Base-by-base conservation (phyloP, 2,888 invertebrate genomes). In the Amblyteles armatorius region DNA sequence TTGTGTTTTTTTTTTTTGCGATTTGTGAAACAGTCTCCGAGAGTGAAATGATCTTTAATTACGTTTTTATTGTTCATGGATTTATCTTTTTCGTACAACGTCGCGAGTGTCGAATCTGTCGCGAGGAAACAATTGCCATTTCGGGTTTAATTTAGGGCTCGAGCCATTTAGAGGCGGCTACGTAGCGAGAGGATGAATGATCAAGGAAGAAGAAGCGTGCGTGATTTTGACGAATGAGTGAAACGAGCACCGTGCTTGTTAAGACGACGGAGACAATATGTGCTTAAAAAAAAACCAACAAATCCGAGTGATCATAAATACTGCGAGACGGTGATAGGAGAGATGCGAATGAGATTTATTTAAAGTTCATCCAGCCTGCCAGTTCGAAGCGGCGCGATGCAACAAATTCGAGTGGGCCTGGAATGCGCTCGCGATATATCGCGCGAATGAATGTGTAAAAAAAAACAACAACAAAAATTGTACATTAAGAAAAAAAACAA, bases 81-180 rank as follows among this genome's bases (percentile, higher is more conserved):
- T 33, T 63, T 26, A 60, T 73, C 74, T 73, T 57, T 68, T 19
- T 9, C 33, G 33, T 50, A 65, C 26, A 16, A 60, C 57, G 40
- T 48, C 33, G 67, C 68, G 55, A 52, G 67, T 69, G 29, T 33
- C 74, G 69, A 74, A 60, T 83, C n/a, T 78, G 69, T 69, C 63
- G 76, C 73, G 81, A 76, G 86, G 82, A 87, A 79, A 81, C 11
- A 80, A 86, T 84, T 86, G 82, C 52, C 83, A 87, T 82, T 60
- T 57, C 71, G 79, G 71, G 72, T 76, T 55, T 65, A 76, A 74
- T 82, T 82, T 72, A 50, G 83, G 83, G 84, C 85, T 82, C 82
- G 82, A 86, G 83, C 67, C 85, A 82, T 86, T 74, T 85, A 83
- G 83, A 83, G 84, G 82, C 72, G 84, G 85, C 86, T 84, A 57